Base-by-base conservation (phyloP, 2,797 vertebrate genomes). In the Apogon talboti region DNA sequence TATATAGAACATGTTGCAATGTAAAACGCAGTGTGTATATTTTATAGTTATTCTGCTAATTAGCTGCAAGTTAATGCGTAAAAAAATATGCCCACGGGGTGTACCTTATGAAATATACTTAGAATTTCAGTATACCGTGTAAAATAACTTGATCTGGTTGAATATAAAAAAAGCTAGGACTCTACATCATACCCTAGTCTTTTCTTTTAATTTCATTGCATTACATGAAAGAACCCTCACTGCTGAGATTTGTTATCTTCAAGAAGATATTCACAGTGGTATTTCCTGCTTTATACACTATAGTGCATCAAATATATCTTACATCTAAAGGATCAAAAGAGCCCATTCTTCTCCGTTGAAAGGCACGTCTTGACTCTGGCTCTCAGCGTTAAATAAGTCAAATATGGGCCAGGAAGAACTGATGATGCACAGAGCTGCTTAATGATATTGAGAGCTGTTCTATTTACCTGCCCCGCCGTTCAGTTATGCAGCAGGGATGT, bases 391-490 rank as follows among this genome's bases (percentile, higher is more conserved):
- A 62, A 73, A 63, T 65, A 74, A 83, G 73, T 86, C 64, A 87
- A 70, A 83, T 55, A 74, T n/a, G 12, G 68, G 64, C 71, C 65
- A 28, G 24, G 72, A 65, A 54, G 56, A 74, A 58, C 66, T 57
- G 66, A 50, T 33, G 67, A 65, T 54, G 69, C 66, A 49, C 66
- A 61, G 71, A 70, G 72, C 59, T 46, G 65, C 81, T 71, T 86
- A 81, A 88, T 88, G 74, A 77, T 76, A 79, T 52, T 9, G 60
- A 81, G 73, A 65, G 76, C 72, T 74, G 71, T 45, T 80, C 76
- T 80, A 54, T 85, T 88, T 81, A 83, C 81, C 79, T 86, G 76
- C 56, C 56, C 37, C 64, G 66, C 65, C 73, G 78, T 48, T 73
- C 77, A 66, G 63, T 59, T 41, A 64, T 60, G 74, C 59, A 66